Evolutionary conservation across 2,888 invertebrate species (phyloP).

Genomic region (Ypsolopha scabrella): DNA sequence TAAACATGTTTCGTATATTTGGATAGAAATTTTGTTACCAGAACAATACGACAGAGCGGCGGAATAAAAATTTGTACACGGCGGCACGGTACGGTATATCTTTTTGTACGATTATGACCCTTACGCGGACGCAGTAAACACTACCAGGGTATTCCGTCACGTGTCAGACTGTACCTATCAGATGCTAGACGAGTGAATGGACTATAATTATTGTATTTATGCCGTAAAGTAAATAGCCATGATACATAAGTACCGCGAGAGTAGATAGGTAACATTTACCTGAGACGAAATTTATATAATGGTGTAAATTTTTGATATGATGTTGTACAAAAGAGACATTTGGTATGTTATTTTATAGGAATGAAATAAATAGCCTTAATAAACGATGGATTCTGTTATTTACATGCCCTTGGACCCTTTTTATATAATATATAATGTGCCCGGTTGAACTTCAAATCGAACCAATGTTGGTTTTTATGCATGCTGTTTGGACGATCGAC

Average conservation of each 20-base stretch:
- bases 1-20: too few relatives aligned
- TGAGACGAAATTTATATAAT: constrained; percentile 67
- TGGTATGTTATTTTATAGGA: constrained; percentile 73
- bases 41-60: constrained; percentile 18
- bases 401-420: constrained; percentile 7
- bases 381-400: constrained; percentile 19
- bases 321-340: constrained; percentile 72
- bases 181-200: constrained; percentile 49
- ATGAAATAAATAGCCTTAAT: constrained; percentile 72
- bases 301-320: constrained; percentile 73
- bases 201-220: constrained; percentile 54
- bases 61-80: constrained; percentile 27
- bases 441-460: too few relatives aligned
- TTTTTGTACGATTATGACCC: too few relatives aligned
- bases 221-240: constrained; percentile 37
- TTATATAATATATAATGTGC: too few relatives aligned
- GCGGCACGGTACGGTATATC: too few relatives aligned
- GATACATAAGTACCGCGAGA: constrained; percentile 34
- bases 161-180: constrained; percentile 27
- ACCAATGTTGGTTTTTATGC: too few relatives aligned
- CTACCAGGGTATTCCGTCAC: too few relatives aligned
- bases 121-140: too few relatives aligned
- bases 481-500: too few relatives aligned
- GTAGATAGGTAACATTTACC: constrained; percentile 68
- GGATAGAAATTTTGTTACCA: constrained; percentile 13